Base-by-base conservation (phyloP, 2,797 vertebrate genomes). In the Acipenser transmontanus region DNA sequence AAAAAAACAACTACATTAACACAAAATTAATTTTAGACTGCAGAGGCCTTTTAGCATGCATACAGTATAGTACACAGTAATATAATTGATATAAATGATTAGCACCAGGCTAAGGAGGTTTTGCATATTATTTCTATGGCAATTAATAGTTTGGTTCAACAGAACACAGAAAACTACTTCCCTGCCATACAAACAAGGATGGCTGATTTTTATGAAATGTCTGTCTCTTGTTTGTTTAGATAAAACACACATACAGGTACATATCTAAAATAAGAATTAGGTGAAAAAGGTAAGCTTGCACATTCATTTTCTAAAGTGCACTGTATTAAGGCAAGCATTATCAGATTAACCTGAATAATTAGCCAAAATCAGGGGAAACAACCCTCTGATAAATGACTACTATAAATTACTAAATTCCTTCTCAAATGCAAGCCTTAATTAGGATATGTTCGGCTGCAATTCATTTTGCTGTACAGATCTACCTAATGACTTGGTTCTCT, bases 391-490 rank as follows among this genome's bases (percentile, higher is more conserved):
- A 20, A 17, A 9, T 17, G 10, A 47, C 17, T 10, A 17, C 13
- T 61, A 20, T 34, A 61, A 61, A 34, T 61, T 61, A 61, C 17
- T 34, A 34, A 61, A 61, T 61, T 8, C 60, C 8, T 20, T 4
- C 6, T 20, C 60, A 61, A 61, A 17, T 61, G 17, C 60, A 61
- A 34, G 17, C 60, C 34, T 13, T 34, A 61, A 61, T n/a, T 7
- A 20, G 8, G 60, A 34, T 61, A 13, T 20, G 60, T 8, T 61
- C 60, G 47, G 34, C 60, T 10, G 17, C 17, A 61, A 61, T 61
- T 61, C 60, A 61, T 34, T 34, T 61, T 61, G 34, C 34, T 34
- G 34, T 61, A 61, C 47, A 61, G 60, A 61, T 61, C 60, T 61
- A 13, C 17, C 17, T 61, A 34, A 61, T 61, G 60, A 34, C 8